Conservation (phyloP, 2,797 vertebrate genomes). For the Lagodon rhomboides region DNA sequence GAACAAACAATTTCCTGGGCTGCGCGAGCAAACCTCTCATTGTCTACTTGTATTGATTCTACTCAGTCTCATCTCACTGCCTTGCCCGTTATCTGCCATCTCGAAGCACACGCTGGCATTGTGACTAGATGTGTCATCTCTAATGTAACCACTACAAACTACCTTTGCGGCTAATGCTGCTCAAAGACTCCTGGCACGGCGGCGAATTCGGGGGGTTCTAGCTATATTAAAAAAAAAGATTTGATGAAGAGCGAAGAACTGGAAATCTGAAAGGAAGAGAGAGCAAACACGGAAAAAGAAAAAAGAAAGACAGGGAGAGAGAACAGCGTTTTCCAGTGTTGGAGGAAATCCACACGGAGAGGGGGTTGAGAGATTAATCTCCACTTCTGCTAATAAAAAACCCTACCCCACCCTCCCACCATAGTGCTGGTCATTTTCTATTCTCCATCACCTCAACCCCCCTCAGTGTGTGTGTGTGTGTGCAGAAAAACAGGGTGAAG, state of each 20-base stretch:
- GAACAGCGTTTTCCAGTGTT: slow-evolving; percentile 30
- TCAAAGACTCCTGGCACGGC: slow-evolving; percentile 48
- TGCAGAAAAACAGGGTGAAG: slow-evolving; percentile 55
- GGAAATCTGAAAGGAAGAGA: slow-evolving; percentile 66
- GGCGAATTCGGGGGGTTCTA: slow-evolving; percentile 49
- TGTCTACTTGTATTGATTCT: slow-evolving; percentile 84
- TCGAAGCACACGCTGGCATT: slow-evolving; percentile 64
- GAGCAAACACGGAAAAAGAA: slow-evolving; percentile 56
- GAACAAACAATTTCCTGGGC: slow-evolving; percentile 86
- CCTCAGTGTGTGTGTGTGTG: slow-evolving; percentile 50
- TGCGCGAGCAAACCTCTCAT: slow-evolving; percentile 79
- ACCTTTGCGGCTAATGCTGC: slow-evolving; percentile 65
- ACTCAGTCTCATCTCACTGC: slow-evolving; percentile 74
- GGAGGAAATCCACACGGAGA: slow-evolving; percentile 67
- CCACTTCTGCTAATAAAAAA: slow-evolving; percentile 28
- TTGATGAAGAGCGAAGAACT: slow-evolving; percentile 44
- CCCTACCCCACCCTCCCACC: slow-evolving; percentile 7
- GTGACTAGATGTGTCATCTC: slow-evolving; percentile 70
- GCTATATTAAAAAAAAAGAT: slow-evolving; percentile 68
- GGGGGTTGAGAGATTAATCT: slow-evolving; percentile 57
- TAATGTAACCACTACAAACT: slow-evolving; percentile 67
- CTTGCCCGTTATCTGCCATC: slow-evolving; percentile 77
- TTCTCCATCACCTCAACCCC: slow-evolving; percentile 54
- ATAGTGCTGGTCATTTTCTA: slow-evolving; percentile 26
- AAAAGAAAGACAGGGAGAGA: slow-evolving; percentile 60